phyloP scores from a whole-genome alignment of 2,888 invertebrate species.

The Lymantria dispar region DNA sequence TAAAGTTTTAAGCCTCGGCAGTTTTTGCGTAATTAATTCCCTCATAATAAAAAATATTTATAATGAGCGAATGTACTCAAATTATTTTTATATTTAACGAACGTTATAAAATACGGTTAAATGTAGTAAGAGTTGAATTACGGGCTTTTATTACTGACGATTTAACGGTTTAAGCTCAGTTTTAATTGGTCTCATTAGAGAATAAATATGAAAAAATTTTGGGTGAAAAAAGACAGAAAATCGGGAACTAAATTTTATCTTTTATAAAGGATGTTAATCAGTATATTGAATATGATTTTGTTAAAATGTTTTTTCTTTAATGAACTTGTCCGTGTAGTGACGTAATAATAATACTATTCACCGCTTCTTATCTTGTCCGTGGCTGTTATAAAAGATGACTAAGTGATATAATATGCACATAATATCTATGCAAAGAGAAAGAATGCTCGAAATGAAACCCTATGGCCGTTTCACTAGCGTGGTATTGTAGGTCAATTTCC shows the following conservation, averaged over 20 bases:
- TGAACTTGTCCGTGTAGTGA: too few species aligned
- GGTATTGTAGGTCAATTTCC: too few species aligned
- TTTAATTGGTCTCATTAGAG: conserved; percentile 7
- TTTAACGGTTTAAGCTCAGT: neutral
- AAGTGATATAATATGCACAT: too few species aligned
- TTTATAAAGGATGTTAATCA: neutral
- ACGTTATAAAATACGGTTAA: neutral
- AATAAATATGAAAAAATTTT: neutral
- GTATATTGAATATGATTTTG: too few species aligned
- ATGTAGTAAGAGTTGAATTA: neutral
- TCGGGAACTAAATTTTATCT: neutral
- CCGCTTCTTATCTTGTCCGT: too few species aligned
- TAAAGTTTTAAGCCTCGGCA: too few species aligned
- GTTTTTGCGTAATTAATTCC: neutral
- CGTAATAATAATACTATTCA: too few species aligned
- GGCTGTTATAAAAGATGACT: too few species aligned
- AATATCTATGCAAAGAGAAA: too few species aligned
- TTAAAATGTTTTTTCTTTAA: too few species aligned
- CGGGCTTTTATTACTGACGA: neutral
- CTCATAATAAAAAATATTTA: neutral
- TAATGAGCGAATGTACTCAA: neutral
- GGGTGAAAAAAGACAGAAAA: neutral
- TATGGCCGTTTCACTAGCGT: too few species aligned
- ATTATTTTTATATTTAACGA: neutral
- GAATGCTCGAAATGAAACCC: too few species aligned